phyloP scores from a whole-genome alignment of 2,113 vertebrate genomes.

The Neotoma lepida region DNA sequence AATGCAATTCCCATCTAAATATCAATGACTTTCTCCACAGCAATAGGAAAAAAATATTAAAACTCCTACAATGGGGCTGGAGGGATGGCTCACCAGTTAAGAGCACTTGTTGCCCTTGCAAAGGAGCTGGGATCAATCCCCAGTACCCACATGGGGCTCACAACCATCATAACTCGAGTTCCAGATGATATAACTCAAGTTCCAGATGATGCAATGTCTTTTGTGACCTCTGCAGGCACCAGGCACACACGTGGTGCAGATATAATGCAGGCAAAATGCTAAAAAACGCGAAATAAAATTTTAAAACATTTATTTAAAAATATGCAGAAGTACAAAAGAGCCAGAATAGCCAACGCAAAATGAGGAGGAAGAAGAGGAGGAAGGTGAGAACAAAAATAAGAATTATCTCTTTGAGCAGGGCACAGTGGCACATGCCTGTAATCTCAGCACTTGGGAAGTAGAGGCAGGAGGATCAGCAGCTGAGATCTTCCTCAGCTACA shows the following conservation, averaged over 20 bases:
- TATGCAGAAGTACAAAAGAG: neutral
- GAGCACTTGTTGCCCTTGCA: neutral
- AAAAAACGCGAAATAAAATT: neutral
- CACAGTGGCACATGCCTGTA: neutral
- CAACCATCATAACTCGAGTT: neutral
- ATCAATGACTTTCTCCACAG: neutral
- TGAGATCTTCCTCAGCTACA: neutral
- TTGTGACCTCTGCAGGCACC: neutral
- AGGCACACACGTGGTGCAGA: neutral
- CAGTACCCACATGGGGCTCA: neutral
- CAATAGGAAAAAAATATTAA: neutral
- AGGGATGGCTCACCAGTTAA: neutral
- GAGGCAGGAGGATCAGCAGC: neutral
- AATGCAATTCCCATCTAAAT: neutral
- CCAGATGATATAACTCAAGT: neutral
- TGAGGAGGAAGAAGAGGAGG: neutral
- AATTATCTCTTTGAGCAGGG: neutral
- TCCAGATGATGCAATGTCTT: neutral
- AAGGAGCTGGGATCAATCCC: neutral
- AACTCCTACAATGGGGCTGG: neutral
- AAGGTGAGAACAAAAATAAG: neutral
- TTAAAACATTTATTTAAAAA: neutral
- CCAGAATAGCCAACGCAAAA: neutral
- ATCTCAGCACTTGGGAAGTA: neutral
- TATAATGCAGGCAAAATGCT: neutral